Percentiles rank a stretch among this genome's conserved stretches.
Evolutionary conservation across 2,888 invertebrate genomes (phyloP).

Genomic region (Tenthredo distinguenda): DNA sequence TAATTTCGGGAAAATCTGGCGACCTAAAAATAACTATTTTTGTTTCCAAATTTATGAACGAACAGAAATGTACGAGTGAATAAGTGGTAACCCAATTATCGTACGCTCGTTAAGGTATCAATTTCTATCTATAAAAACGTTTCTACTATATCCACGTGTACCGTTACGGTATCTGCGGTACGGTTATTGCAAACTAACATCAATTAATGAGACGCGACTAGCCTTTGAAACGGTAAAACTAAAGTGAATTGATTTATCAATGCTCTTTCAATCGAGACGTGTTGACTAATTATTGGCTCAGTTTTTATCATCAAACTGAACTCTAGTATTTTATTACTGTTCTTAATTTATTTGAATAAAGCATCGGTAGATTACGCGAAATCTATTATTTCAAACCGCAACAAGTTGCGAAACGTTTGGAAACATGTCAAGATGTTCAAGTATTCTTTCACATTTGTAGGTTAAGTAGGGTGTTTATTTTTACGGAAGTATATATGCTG

Average conservation of each 20-base stretch:
- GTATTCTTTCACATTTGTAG: neutral
- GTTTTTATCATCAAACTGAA: neutral
- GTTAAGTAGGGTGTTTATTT: neutral
- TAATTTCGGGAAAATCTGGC: neutral
- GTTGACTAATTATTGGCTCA: neutral
- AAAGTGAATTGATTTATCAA: neutral
- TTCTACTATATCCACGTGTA: neutral
- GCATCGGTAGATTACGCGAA: neutral
- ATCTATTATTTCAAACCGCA: neutral
- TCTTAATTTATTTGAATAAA: neutral
- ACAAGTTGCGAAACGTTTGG: neutral
- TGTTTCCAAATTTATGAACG: neutral
- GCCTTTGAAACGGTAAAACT: neutral
- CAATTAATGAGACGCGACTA: slow-evolving; percentile 10
- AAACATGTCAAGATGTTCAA: neutral
- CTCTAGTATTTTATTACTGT: neutral
- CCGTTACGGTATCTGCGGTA: slow-evolving; percentile 16
- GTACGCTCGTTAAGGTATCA: neutral
- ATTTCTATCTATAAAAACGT: neutral
- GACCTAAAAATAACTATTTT: neutral
- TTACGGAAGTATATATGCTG: neutral
- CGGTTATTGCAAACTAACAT: slow-evolving; percentile 19
- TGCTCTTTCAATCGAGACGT: neutral
- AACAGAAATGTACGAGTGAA: neutral
- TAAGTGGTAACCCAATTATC: neutral